A percentile compares a stretch with the other conserved stretches of the same genome.
These are phyloP conservation scores for Brachionus plicatilis DNA, from an alignment of 1,140 invertebrate species.

Conservation along the genomic window DNA sequence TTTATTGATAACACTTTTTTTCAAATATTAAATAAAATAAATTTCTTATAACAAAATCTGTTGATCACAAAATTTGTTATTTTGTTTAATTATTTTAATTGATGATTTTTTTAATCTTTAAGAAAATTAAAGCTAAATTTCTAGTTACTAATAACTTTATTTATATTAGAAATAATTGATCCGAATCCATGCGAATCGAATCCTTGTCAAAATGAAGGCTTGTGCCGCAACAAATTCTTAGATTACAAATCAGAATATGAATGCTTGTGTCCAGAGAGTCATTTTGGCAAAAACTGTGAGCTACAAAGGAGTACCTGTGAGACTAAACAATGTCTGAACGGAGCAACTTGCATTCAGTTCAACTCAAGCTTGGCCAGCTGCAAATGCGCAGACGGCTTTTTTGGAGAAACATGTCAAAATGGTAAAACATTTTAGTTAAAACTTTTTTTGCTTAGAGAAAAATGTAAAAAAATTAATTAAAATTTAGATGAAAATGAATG, in stretches of 20 bases:
- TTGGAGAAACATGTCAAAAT: constrained; percentile 40
- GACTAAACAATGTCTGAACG: background rate
- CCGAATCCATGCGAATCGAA: constrained; percentile 60
- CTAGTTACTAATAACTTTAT: background rate
- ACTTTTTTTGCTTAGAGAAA: background rate
- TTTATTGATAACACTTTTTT: no score
- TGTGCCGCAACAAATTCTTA: constrained; percentile 56
- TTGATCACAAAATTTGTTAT: no score
- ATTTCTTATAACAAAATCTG: no score
- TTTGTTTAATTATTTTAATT: background rate
- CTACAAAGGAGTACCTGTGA: background rate
- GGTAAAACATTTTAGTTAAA: background rate
- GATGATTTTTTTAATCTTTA: background rate
- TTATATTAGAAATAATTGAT: background rate
- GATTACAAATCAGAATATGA: constrained; percentile 2
- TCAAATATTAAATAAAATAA: no score
- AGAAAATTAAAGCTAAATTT: background rate
- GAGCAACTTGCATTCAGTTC: constrained; percentile 2
- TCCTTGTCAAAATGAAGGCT: constrained; percentile 72
- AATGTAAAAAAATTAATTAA: background rate
- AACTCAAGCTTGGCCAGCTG: constrained; percentile 32
- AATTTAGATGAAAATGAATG: constrained; percentile 22
- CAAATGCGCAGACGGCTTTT: constrained; percentile 42
- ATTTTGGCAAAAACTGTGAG: constrained; percentile 21
- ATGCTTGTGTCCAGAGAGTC: constrained; percentile 13